Evolutionary conservation across 2,888 invertebrate species (phyloP), one percentile per base, ranked within the genome.

Genomic region (Zygogramma bicolorata): DNA sequence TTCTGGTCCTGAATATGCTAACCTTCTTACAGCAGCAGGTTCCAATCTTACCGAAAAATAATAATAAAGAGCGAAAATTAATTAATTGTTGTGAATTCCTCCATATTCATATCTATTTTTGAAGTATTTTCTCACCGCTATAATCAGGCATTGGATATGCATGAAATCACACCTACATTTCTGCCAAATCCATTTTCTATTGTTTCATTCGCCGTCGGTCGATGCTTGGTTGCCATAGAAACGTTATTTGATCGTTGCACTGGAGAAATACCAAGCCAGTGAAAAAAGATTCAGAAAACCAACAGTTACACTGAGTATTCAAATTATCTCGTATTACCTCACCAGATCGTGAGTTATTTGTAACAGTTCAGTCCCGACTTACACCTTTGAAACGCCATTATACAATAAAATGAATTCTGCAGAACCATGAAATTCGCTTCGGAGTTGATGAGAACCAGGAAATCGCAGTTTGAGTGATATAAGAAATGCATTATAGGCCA

Each of bases 301-400:
- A 49, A 63, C 63, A 63, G 63, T 63, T 46, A 63, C 25, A 25
- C 10, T 29, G n/a, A 15, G 20, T 46, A 63, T 63, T 63, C 29
- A 46, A 63, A 63, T 63, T 46, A 63, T 63, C 60, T n/a, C n/a
- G 31, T 66, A 62, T 67, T 62, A 53, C 67, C 57, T 71, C 71
- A 63, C 68, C 59, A 67, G 69, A 53, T 74, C 74, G 74, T 74
- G 75, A 68, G 70, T 60, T 73, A 73, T 71, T 73, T 60, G 73
- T 71, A 75, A 75, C 75, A 73, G 73, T 75, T 73, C 63, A 59
- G 65, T 68, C 70, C 70, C 73, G 70, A 73, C 73, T 73, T 73
- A 60, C 73, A 73, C 73, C 68, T 75, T 68, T 60, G 57, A 25
- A 67, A 67, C 31, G 13, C 42, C 18, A 34, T 29, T 63, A 27